Base-by-base conservation (phyloP, 2,888 invertebrate species). In the Drosophila percnosoma region DNA sequence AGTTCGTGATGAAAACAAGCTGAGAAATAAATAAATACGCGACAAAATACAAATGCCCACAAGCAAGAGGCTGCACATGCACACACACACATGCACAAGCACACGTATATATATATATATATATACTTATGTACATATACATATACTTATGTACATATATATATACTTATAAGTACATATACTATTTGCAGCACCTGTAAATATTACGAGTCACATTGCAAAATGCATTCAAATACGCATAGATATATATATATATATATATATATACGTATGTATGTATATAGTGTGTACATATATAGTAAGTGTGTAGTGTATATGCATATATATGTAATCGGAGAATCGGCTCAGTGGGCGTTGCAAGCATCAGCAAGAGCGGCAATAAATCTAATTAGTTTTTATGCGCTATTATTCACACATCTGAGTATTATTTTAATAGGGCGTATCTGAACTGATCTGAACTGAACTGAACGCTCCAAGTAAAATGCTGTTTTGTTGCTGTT, bases 1-100 rank as follows among this genome's bases (percentile, higher is more conserved):
- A 76, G 76, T 75, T 75, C 80, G 78, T 78, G 78, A 76, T 80
- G 68, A 68, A 80, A 78, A 65, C 53, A 75, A 80, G 62, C 59
- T 55, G 51, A 68, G 72, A 62, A 75, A 72, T 63, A 66, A 65
- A 68, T 64, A 75, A 65, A 62, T 53, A 72, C 54, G 75, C 79
- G 75, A 79, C 69, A 76, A 74, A 69, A 48, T 45, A 59, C 58
- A 68, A 52, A 67, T 54, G 48, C 31, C n/a, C 21, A 21, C 29
- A 60, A 51, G 36, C 45, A 18, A 67, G 55, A 58, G n/a, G 36
- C 61, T 53, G 42, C 53, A 29, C 40, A 11, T 49, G 24, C 42
- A 27, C 33, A 40, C 49, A 29, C 53, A 31, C 33, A 40, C 33
- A 40, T 4, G 15, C 11, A 15, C 0, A 57, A 13, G 13, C 2